A percentile compares a stretch with the other conserved stretches of the same genome.
phyloP scores from a whole-genome alignment of 2,113 vertebrate genomes.

The Hemibagrus wyckioides region DNA sequence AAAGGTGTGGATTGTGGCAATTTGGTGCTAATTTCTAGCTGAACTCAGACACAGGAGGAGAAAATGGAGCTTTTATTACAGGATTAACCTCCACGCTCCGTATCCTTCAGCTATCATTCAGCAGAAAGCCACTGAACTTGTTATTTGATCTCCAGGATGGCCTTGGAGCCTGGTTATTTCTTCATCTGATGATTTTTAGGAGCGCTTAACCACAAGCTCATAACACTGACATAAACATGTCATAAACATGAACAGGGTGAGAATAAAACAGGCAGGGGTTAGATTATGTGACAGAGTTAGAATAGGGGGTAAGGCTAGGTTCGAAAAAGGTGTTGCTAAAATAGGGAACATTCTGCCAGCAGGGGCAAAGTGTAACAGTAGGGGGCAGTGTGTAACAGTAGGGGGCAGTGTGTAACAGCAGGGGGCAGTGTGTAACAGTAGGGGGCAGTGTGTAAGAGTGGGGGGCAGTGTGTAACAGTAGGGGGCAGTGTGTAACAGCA shows the following conservation, averaged over 20 bases:
- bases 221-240: neutral
- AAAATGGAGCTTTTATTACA: constrained; percentile 21
- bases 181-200: neutral
- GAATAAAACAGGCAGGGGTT: neutral
- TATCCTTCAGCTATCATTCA: neutral
- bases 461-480: neutral
- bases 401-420: neutral
- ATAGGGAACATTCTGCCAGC: too few species aligned
- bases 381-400: neutral
- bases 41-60: neutral
- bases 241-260: neutral
- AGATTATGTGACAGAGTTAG: neutral
- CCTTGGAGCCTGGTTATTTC: constrained; percentile 7
- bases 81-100: constrained; percentile 21
- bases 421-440: neutral
- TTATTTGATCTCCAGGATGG: constrained; percentile 22
- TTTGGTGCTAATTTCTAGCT: neutral
- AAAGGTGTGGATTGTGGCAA: neutral
- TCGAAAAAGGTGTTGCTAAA: neutral
- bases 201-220: neutral
- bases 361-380: neutral
- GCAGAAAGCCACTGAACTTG: constrained; percentile 18
- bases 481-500: neutral
- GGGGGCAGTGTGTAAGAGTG: neutral
- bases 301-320: neutral